phyloP scores from a whole-genome alignment of 2,888 invertebrate species.

The Danaus chrysippus region DNA sequence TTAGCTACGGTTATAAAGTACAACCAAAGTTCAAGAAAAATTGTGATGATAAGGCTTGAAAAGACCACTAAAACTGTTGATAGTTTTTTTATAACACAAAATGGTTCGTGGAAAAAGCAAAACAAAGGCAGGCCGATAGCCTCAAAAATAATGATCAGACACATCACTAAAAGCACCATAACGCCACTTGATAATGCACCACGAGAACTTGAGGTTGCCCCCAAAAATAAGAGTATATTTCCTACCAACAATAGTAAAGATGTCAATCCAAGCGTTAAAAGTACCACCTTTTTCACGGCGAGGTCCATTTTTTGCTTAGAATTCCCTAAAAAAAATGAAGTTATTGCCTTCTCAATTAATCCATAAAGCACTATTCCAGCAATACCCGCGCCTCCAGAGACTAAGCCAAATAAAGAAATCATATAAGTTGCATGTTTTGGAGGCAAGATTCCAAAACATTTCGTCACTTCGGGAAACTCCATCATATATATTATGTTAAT shows the following conservation, averaged over 20 bases:
- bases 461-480: conserved; percentile 39
- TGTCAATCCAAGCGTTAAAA: conserved; percentile 38
- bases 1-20: conserved; percentile 47
- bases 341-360: conserved; percentile 39
- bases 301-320: conserved; percentile 28
- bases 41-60: conserved; percentile 28
- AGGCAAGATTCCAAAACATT: conserved; percentile 42
- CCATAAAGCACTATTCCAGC: conserved; percentile 42
- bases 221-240: conserved; percentile 39
- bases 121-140: conserved; percentile 36
- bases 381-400: conserved; percentile 39
- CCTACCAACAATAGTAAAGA: conserved; percentile 39
- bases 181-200: conserved; percentile 27
- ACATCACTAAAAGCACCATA: conserved; percentile 36
- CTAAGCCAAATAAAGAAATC: conserved; percentile 45
- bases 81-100: conserved; percentile 42
- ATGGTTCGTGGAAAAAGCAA: conserved; percentile 41
- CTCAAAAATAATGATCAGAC: conserved; percentile 31
- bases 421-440: conserved; percentile 42
- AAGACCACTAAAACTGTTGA: conserved; percentile 30
- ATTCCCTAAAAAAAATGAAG: conserved; percentile 16
- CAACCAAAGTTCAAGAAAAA: conserved; percentile 47
- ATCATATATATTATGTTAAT: conserved; percentile 10
- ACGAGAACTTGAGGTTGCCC: conserved; percentile 23
- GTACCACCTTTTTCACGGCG: conserved; percentile 38